Conservation (phyloP, 2,888 invertebrate species). For the Tortrix viridana region DNA sequence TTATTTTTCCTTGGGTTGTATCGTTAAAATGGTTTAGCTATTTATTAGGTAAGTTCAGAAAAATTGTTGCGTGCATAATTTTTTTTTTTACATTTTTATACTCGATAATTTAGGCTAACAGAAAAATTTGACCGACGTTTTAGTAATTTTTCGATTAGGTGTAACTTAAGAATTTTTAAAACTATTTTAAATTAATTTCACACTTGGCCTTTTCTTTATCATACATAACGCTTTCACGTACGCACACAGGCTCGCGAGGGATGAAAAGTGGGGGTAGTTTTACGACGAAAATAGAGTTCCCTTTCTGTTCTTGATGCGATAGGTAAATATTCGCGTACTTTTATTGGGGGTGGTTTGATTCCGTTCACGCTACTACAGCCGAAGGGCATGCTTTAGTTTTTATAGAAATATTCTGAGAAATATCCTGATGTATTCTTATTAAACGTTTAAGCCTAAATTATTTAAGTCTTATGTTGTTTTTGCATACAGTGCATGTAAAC, state of each 20-base stretch:
- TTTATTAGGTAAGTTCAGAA: too few relatives aligned
- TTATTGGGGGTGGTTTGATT: slow-evolving; percentile 45
- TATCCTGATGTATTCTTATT: slow-evolving; percentile 4
- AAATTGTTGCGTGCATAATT: too few relatives aligned
- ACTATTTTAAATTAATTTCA: not conserved
- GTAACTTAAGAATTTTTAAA: too few relatives aligned
- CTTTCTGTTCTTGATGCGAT: slow-evolving; percentile 59
- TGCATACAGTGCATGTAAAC: not conserved
- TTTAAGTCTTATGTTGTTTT: not conserved
- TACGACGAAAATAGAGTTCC: slow-evolving; percentile 69
- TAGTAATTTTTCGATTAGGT: too few relatives aligned
- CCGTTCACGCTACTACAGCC: slow-evolving; percentile 24
- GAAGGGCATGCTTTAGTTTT: slow-evolving; percentile 38
- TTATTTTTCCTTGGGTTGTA: too few relatives aligned
- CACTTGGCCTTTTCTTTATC: not conserved
- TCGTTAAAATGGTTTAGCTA: too few relatives aligned
- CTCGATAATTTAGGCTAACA: too few relatives aligned
- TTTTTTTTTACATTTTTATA: too few relatives aligned
- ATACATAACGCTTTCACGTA: slow-evolving; percentile 1
- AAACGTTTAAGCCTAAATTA: too few relatives aligned
- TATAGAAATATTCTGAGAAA: slow-evolving; percentile 13
- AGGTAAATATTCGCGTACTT: slow-evolving; percentile 57
- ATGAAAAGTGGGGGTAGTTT: slow-evolving; percentile 67
- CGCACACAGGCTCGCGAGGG: slow-evolving; percentile 45
- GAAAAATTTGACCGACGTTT: too few relatives aligned